Percentiles rank a stretch among this genome's conserved stretches.
These are phyloP conservation scores for Chaetophractus vellerosus DNA, from an alignment of 2,797 vertebrate species.

Conservation along the genomic window DNA sequence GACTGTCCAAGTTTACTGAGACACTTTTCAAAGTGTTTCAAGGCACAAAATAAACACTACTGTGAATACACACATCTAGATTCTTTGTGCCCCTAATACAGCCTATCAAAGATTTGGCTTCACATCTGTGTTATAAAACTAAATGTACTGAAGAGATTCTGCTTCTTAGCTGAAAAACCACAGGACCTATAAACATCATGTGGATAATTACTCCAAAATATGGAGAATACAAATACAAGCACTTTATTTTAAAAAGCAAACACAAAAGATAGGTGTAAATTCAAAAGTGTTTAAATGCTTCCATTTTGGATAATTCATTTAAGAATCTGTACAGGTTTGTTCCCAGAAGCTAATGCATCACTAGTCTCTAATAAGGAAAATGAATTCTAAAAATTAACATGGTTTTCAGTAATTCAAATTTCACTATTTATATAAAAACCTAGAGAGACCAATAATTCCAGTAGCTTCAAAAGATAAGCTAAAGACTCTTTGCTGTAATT, in stretches of 20 bases:
- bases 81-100: slow-evolving; percentile 73
- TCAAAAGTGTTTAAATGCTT: slow-evolving; percentile 87
- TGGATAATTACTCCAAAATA: slow-evolving; percentile 82
- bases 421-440: slow-evolving; percentile 85
- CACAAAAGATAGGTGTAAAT: slow-evolving; percentile 87
- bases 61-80: slow-evolving; percentile 67
- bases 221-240: slow-evolving; percentile 84
- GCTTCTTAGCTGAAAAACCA: slow-evolving; percentile 76
- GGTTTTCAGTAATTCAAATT: slow-evolving; percentile 85
- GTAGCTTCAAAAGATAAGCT: slow-evolving; percentile 87
- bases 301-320: slow-evolving; percentile 80
- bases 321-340: slow-evolving; percentile 85
- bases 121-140: slow-evolving; percentile 75
- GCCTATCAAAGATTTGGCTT: slow-evolving; percentile 64
- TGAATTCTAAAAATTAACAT: slow-evolving; percentile 84
- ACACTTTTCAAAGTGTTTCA: slow-evolving; percentile 71
- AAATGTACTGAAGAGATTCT: slow-evolving; percentile 75
- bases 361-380: slow-evolving; percentile 86
- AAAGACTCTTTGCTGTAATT: slow-evolving; percentile 82
- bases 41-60: slow-evolving; percentile 79
- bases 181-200: slow-evolving; percentile 79
- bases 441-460: slow-evolving; percentile 84
- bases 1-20: slow-evolving; percentile 69
- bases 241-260: slow-evolving; percentile 87
- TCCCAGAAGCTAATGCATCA: slow-evolving; percentile 84